A percentile compares a stretch with the other conserved stretches of the same genome.
These are phyloP conservation scores for Synanthedon andrenaeformis DNA, from an alignment of 2,888 invertebrate genomes.

Conservation along the genomic window DNA sequence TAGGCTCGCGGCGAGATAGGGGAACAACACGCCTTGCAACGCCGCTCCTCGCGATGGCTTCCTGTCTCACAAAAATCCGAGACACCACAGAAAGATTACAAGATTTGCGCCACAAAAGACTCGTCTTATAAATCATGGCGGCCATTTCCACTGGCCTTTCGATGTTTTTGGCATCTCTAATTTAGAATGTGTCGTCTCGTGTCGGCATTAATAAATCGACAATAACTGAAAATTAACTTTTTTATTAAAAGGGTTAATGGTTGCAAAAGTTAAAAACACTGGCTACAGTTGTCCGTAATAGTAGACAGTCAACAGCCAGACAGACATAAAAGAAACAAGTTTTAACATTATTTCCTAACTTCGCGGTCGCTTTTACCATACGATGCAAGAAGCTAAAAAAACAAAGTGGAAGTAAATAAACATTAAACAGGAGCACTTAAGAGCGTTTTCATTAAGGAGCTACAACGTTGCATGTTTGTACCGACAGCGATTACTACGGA, in stretches of 20 bases:
- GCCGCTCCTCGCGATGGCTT: slow-evolving; percentile 15
- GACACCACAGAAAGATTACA: slow-evolving; percentile 60
- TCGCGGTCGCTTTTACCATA: slow-evolving; percentile 26
- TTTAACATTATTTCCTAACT: neutral
- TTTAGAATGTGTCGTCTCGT: neutral
- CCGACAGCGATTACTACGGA: slow-evolving; percentile 48
- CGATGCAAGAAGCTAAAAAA: slow-evolving; percentile 40
- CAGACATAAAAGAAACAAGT: neutral
- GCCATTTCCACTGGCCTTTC: neutral
- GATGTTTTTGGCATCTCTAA: neutral
- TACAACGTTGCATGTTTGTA: slow-evolving; percentile 60
- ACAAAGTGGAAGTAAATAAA: slow-evolving; percentile 58
- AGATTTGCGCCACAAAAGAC: slow-evolving; percentile 54
- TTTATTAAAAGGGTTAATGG: neutral
- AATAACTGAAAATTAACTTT: neutral
- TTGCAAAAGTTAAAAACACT: neutral
- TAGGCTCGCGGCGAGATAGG: slow-evolving; percentile 51
- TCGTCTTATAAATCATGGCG: slow-evolving; percentile 49
- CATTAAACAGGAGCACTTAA: slow-evolving; percentile 58
- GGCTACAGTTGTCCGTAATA: neutral
- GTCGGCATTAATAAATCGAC: neutral
- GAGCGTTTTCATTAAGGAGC: slow-evolving; percentile 59
- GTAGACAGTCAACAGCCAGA: neutral
- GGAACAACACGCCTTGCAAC: slow-evolving; percentile 13
- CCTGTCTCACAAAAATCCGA: slow-evolving; percentile 31